Evolutionary conservation across 2,113 vertebrate species (phyloP).

Genomic region (Seriola dumerili): DNA sequence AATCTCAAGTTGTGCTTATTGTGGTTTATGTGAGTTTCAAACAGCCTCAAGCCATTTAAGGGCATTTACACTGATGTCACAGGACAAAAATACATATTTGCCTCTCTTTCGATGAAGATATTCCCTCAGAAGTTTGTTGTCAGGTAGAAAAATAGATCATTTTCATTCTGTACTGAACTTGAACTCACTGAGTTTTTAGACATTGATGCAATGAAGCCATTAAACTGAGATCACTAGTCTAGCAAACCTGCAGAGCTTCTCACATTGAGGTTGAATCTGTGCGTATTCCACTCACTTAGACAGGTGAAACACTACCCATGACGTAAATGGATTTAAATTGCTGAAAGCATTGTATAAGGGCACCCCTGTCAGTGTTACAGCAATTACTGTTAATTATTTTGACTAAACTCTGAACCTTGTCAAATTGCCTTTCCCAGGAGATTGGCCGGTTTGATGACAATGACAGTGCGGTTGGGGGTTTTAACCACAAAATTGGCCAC

Average conservation of each 20-base stretch:
- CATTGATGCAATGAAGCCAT: background rate
- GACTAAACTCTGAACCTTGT: slow-evolving; percentile 42
- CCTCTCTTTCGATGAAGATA: background rate
- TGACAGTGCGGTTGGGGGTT: slow-evolving; percentile 81
- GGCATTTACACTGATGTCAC: background rate
- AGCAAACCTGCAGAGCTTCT: slow-evolving; percentile 82
- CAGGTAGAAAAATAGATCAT: background rate
- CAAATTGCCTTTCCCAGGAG: slow-evolving; percentile 61
- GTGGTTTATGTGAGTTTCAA: background rate
- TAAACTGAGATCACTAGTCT: background rate
- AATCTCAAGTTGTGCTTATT: background rate
- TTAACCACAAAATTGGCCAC: slow-evolving; percentile 87
- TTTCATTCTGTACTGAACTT: background rate
- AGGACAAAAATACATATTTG: background rate
- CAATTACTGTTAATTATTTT: slow-evolving; percentile 62
- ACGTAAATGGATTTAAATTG: slow-evolving; percentile 40
- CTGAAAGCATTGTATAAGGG: slow-evolving; percentile 40
- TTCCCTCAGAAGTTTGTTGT: background rate
- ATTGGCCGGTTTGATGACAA: slow-evolving; percentile 86
- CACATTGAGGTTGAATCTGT: slow-evolving; percentile 80
- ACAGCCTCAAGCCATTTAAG: background rate
- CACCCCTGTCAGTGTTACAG: slow-evolving; percentile 31
- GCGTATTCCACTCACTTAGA: slow-evolving; percentile 81
- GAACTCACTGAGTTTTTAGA: slow-evolving; percentile 28
- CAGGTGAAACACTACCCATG: slow-evolving; percentile 77